phyloP scores from a whole-genome alignment of 92 coral and sea anemone genomes.

The Desmophyllum pertusum region DNA sequence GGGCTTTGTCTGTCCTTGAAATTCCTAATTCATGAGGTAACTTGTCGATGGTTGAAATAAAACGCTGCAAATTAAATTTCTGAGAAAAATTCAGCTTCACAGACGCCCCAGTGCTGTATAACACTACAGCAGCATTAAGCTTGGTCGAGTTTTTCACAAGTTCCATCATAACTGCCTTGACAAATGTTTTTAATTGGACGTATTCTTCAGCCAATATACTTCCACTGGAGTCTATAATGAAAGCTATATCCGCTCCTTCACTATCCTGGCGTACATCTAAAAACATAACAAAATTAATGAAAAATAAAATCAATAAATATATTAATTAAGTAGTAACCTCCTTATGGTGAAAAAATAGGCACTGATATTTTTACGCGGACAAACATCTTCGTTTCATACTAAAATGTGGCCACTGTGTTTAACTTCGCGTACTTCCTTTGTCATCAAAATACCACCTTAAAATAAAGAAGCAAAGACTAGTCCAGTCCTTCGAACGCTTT shows the following conservation, averaged over 20 bases:
- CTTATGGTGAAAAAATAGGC: too few relatives aligned
- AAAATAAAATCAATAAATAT: too few relatives aligned
- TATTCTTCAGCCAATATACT: too few relatives aligned
- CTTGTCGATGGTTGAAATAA: not conserved
- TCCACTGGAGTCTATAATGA: not conserved
- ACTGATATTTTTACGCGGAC: too few relatives aligned
- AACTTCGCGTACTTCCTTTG: too few relatives aligned
- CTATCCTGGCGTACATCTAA: too few relatives aligned
- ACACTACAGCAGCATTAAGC: not conserved
- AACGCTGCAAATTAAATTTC: not conserved
- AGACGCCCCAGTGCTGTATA: not conserved
- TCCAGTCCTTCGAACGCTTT: too few relatives aligned
- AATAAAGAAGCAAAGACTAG: too few relatives aligned
- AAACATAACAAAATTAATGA: not conserved
- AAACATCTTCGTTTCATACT: too few relatives aligned
- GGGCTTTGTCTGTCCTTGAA: not conserved
- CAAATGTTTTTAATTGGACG: not conserved
- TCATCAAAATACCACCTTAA: too few relatives aligned
- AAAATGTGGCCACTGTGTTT: too few relatives aligned
- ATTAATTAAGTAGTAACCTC: too few relatives aligned
- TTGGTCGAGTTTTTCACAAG: not conserved
- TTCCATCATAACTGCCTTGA: not conserved
- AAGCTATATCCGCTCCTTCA: not conserved
- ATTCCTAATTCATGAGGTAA: not conserved
- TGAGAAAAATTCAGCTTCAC: not conserved